Conservation (phyloP, 2,888 invertebrate genomes). For the Rhabditoides inermis region DNA sequence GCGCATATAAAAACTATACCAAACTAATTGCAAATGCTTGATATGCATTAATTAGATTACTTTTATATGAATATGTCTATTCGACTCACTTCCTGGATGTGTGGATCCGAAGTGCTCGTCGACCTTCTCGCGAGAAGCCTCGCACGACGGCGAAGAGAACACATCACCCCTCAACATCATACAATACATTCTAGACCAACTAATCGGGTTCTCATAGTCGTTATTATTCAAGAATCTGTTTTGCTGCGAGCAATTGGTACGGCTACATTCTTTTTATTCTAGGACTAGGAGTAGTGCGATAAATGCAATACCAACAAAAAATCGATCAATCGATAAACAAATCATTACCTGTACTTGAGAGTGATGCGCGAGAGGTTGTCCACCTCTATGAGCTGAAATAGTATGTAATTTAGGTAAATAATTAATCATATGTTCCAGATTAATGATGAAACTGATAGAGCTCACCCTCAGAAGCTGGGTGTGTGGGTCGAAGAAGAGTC, state of each 20-base stretch:
- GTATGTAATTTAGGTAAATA: neutral
- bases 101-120: slow-evolving; percentile 98
- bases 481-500: slow-evolving; percentile 89
- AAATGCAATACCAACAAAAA: neutral
- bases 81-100: slow-evolving; percentile 70
- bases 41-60: too few species aligned
- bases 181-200: too few species aligned
- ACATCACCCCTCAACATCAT: slow-evolving; percentile 32
- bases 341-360: slow-evolving; percentile 82
- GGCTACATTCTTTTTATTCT: neutral
- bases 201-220: too few species aligned
- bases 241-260: too few species aligned
- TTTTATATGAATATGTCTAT: neutral
- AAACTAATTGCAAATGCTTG: too few species aligned
- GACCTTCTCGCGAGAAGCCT: slow-evolving; percentile 92
- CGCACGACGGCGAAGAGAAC: slow-evolving; percentile 74
- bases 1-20: too few species aligned
- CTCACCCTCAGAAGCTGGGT: slow-evolving; percentile 77
- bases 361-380: slow-evolving; percentile 93
- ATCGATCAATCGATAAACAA: slow-evolving; percentile 62
- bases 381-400: slow-evolving; percentile 77
- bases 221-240: too few species aligned
- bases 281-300: neutral
- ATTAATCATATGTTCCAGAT: neutral
- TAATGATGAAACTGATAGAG: neutral